Conservation (phyloP, 1,140 invertebrate species). For the Zaprionus tsacasi region DNA sequence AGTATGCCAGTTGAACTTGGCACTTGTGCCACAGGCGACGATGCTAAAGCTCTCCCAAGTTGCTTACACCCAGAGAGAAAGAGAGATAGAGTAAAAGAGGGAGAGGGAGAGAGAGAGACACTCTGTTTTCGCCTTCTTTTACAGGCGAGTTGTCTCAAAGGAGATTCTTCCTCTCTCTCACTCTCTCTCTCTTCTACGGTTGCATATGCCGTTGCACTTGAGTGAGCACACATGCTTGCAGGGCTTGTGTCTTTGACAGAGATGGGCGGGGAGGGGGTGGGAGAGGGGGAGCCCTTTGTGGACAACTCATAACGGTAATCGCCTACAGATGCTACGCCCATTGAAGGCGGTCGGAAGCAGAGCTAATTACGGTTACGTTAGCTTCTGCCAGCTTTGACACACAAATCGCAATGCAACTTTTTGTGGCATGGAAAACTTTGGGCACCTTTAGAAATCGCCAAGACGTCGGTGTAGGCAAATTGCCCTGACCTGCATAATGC, state of each 20-base stretch:
- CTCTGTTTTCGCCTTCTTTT: slow-evolving; percentile 2
- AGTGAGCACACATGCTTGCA: slow-evolving; percentile 30
- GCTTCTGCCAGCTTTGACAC: slow-evolving; percentile 24
- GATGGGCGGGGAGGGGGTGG: too few species aligned
- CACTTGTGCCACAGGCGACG: slow-evolving; percentile 21
- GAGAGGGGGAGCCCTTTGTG: not conserved
- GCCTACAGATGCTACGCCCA: slow-evolving; percentile 7
- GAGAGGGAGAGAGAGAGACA: not conserved
- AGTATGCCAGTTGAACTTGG: slow-evolving; percentile 68
- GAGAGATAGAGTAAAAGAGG: not conserved
- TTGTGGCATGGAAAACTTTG: slow-evolving; percentile 7
- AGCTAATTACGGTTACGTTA: slow-evolving; percentile 31
- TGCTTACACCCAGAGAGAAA: slow-evolving; percentile 1
- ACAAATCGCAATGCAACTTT: slow-evolving; percentile 21
- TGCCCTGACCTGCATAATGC: slow-evolving; percentile 31
- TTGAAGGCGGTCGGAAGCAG: not conserved
- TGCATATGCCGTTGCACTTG: slow-evolving; percentile 34
- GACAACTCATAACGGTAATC: slow-evolving; percentile 18
- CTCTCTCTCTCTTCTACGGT: not conserved
- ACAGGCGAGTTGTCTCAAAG: slow-evolving; percentile 23
- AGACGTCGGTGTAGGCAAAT: slow-evolving; percentile 14
- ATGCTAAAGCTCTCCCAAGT: slow-evolving; percentile 21
- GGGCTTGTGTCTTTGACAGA: slow-evolving; percentile 23
- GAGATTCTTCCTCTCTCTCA: not conserved
- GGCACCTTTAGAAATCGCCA: not conserved